Evolutionary conservation across 2,113 vertebrate species (phyloP).

Genomic region (Sinocyclocheilus grahami): DNA sequence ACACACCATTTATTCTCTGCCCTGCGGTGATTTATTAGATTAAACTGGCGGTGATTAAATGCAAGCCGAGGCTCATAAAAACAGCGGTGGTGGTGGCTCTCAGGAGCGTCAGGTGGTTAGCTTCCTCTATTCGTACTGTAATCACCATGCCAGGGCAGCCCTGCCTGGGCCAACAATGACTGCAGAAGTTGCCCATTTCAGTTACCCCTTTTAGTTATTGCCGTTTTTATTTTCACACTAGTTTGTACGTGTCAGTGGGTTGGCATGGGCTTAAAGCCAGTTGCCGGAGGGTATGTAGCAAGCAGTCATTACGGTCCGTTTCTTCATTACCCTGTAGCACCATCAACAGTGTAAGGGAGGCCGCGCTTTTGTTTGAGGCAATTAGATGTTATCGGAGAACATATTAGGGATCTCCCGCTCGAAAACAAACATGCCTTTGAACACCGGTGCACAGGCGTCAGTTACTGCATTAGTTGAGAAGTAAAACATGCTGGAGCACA

Average conservation of each 20-base stretch:
- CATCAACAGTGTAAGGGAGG: slow-evolving; percentile 66
- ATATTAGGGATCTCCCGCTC: slow-evolving; percentile 62
- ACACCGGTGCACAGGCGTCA: slow-evolving; percentile 8
- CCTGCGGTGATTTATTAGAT: slow-evolving; percentile 78
- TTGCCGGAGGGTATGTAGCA: slow-evolving; percentile 18
- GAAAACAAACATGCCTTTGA: slow-evolving; percentile 62
- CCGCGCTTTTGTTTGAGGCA: slow-evolving; percentile 65
- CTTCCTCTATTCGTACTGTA: slow-evolving; percentile 66
- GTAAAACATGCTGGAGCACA: slow-evolving; percentile 34
- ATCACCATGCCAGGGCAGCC: slow-evolving; percentile 80
- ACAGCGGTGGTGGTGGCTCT: slow-evolving; percentile 65
- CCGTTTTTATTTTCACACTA: slow-evolving; percentile 53
- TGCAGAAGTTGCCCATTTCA: slow-evolving; percentile 64
- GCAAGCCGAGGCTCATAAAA: slow-evolving; percentile 65
- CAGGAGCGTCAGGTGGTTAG: slow-evolving; percentile 70
- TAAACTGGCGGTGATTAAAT: slow-evolving; percentile 79
- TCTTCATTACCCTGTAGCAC: slow-evolving; percentile 64
- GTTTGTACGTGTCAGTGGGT: slow-evolving; percentile 74
- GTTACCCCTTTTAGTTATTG: slow-evolving; percentile 58
- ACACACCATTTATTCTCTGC: slow-evolving; percentile 69
- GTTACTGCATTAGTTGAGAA: slow-evolving; percentile 11
- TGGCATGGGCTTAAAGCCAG: slow-evolving; percentile 66
- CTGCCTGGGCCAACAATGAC: slow-evolving; percentile 75
- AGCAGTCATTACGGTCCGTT: slow-evolving; percentile 59
- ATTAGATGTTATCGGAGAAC: slow-evolving; percentile 78